Evolutionary conservation across 1,140 invertebrate genomes (phyloP).

Genomic region (Pemphigus obesinymphae): DNA sequence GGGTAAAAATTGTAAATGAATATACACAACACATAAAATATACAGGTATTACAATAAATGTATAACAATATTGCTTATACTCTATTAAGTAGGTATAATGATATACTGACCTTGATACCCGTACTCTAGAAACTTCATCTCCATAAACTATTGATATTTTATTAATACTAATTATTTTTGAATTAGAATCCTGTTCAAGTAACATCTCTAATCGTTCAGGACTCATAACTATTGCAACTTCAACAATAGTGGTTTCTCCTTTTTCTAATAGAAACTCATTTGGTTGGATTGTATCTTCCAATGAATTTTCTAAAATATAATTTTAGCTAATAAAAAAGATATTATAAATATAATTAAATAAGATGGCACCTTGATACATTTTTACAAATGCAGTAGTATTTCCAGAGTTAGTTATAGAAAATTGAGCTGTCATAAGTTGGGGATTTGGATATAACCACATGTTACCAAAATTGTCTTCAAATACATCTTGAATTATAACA

Average conservation of each 20-base stretch:
- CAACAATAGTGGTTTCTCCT: neutral
- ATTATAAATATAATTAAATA: neutral
- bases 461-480: conserved; percentile 24
- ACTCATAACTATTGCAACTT: conserved; percentile 18
- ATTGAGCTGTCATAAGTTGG: conserved; percentile 13
- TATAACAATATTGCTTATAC: neutral
- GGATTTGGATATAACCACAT: conserved; percentile 31
- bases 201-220: conserved; percentile 27
- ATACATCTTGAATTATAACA: neutral
- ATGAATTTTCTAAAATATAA: conserved; percentile 1
- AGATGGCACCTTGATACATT: neutral
- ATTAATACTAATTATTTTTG: conserved; percentile 28
- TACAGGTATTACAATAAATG: too few relatives aligned
- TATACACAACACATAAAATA: too few relatives aligned
- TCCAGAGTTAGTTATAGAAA: conserved; percentile 16
- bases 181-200: conserved; percentile 2
- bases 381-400: conserved; percentile 37
- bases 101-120: conserved; percentile 13
- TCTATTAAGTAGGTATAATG: too few relatives aligned
- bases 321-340: neutral
- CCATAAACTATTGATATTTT: conserved; percentile 30
- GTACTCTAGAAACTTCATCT: conserved; percentile 20
- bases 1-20: too few relatives aligned
- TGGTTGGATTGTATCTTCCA: conserved; percentile 18
- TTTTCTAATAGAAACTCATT: conserved; percentile 14